These are phyloP conservation scores for Osedax frankpressi DNA, from an alignment of 2,888 invertebrate genomes.

Conservation along the genomic window DNA sequence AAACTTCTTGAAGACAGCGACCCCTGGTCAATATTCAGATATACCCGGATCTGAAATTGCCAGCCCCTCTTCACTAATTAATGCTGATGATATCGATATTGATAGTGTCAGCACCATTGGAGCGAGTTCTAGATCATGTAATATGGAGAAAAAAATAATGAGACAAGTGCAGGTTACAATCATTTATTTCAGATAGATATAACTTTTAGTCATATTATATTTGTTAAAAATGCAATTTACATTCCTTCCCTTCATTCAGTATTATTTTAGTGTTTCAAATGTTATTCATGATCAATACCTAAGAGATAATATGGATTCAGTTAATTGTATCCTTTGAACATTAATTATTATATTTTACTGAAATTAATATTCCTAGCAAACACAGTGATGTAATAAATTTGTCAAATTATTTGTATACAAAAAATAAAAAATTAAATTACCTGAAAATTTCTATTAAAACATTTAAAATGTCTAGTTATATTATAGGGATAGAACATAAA, in stretches of 20 bases:
- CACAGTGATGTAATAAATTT: no score
- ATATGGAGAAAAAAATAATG: background rate
- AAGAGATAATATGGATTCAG: background rate
- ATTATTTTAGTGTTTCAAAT: background rate
- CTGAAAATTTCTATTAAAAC: no score
- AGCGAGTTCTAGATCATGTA: no score
- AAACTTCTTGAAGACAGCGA: no score
- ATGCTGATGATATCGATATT: background rate
- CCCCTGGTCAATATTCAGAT: background rate
- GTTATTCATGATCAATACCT: background rate
- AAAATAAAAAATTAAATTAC: no score
- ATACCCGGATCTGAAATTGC: background rate
- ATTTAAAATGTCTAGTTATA: no score
- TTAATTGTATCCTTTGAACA: background rate
- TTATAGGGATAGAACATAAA: no score
- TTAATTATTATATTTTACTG: no score
- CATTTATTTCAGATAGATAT: background rate
- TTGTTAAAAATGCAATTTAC: background rate
- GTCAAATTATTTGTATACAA: no score
- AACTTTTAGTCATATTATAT: background rate
- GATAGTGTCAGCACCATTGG: background rate
- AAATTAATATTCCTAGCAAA: conserved; percentile 14
- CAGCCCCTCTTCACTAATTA: background rate
- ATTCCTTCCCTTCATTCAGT: background rate
- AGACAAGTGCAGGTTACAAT: background rate